A percentile compares a stretch with the other conserved stretches of the same genome.
Evolutionary conservation across 2,113 vertebrate genomes (phyloP).

Genomic region (Tiliqua scincoides): DNA sequence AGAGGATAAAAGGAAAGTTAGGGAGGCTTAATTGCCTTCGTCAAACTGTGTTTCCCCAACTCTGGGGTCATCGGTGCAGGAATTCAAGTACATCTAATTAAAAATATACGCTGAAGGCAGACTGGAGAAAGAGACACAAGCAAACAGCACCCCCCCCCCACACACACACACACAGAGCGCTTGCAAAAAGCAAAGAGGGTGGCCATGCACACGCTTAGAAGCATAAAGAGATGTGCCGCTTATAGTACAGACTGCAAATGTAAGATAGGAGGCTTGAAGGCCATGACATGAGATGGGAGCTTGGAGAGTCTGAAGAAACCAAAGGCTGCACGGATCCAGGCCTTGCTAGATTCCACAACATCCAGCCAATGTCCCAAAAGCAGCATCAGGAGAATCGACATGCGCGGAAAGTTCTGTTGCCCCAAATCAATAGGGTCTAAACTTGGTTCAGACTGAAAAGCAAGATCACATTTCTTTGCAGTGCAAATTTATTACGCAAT

Average conservation of each 20-base stretch:
- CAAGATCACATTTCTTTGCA: background rate
- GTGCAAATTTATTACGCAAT: background rate
- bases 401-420: background rate
- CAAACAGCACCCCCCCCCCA: background rate
- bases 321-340: too few relatives aligned
- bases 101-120: constrained; percentile 5
- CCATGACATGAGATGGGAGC: background rate
- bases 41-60: constrained; percentile 3
- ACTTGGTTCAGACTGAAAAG: background rate
- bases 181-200: background rate
- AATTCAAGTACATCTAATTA: constrained; percentile 23
- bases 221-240: background rate
- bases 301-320: background rate
- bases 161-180: too few relatives aligned
- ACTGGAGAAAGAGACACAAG: background rate
- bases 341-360: background rate
- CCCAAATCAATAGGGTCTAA: background rate
- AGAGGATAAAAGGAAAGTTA: background rate
- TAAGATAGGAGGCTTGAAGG: background rate
- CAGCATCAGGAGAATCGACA: background rate
- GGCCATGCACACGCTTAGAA: background rate
- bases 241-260: background rate
- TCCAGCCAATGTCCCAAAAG: background rate
- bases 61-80: background rate
- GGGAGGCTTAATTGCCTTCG: constrained; percentile 6